Evolutionary conservation across 2,113 vertebrate genomes (phyloP), one percentile per base, ranked within the genome.

Genomic region (Myanophis thanlyinensis): DNA sequence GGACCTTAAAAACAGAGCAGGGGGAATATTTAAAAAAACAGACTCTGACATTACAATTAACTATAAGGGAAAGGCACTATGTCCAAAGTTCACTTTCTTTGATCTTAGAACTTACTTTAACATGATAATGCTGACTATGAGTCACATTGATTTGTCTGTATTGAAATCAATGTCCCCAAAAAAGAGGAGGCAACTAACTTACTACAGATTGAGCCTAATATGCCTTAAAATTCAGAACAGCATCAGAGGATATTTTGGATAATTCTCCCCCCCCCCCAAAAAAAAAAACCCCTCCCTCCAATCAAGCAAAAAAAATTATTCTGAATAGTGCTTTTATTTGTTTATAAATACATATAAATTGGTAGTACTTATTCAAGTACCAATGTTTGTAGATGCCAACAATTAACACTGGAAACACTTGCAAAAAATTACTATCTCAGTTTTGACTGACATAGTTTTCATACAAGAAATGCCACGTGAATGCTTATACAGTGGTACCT

Each of bases 301-400:
- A 20, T 7, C 73, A 80, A 80, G 73, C 35, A 80, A 40, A 73
- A 80, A 90, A 48, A 95, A 94, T n/a, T 86, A 91, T 93, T 96
- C 96, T 97, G 96, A 97, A 95, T 95, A 96, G 94, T 94, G 48
- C 2, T 88, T 30, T 88, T 40, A 23, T 56, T 89, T 22, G 10
- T 54, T 54, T 56, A 23, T 27, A 54, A 35, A 25, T 87, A 7
- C 49, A n/a, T 20, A 51, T 1, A 87, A n/a, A 51, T 51, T 87
- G 15, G n/a, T 15, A 27, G 84, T 95, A 47, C 88, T 92, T 92
- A 96, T 90, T 85, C 53, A 80, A 80, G 73, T 18, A 95, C 94
- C 95, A 88, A 91, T 95, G 94, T 95, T 92, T 95, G 92, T 92
- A 93, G 96, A 89, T 80, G 54, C 89, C 94, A 94, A 93, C 93